Base-by-base conservation (phyloP, 2,888 invertebrate species). In the Dexiosoma caninum region DNA sequence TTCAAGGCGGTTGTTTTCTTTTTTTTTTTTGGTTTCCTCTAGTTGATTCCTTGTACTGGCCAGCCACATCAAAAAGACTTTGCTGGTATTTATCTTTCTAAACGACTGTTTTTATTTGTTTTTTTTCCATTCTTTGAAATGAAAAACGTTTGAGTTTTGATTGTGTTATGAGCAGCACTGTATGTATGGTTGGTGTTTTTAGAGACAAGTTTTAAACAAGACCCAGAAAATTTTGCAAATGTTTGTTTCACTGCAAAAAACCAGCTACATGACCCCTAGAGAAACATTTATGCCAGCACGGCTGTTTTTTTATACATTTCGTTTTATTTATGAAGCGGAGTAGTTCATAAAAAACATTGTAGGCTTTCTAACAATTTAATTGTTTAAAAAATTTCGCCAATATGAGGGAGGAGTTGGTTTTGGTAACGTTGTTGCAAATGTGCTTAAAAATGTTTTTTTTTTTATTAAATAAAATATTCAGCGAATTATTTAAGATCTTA, bases 21-120 rank as follows among this genome's bases (percentile, higher is more conserved):
- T 27, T 27, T 27, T 27, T 27, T 27, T 27, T 6, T 5, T 27
- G 27, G 6, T 6, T 5, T 27, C 27, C 27, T 27, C 27, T 27
- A 27, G 27, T 59, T 37, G n/a, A 44, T 67, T 40, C 19, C 0
- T 27, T 23, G 14, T 30, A 23, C 42, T 27, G 27, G 14, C 44
- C 69, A n/a, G 71, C 67, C 77, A 77, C 79, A 72, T 82, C 82
- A 82, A 83, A 75, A 83, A 64, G 75, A 81, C 71, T 75, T 78
- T 75, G 67, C 78, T 74, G 70, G 59, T 72, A 77, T 82, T 82
- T 82, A 64, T 69, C 70, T 70, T 78, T 70, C 46, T 71, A 60
- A 83, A 81, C 78, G 78, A 78, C 74, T 66, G 76, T 59, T 44
- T 74, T 67, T 67, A 14, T 64, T 57, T 64, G 40, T 53, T 1